These are phyloP conservation scores for Tenebrosternarchus preto DNA, from an alignment of 2,113 vertebrate species.

Conservation along the genomic window DNA sequence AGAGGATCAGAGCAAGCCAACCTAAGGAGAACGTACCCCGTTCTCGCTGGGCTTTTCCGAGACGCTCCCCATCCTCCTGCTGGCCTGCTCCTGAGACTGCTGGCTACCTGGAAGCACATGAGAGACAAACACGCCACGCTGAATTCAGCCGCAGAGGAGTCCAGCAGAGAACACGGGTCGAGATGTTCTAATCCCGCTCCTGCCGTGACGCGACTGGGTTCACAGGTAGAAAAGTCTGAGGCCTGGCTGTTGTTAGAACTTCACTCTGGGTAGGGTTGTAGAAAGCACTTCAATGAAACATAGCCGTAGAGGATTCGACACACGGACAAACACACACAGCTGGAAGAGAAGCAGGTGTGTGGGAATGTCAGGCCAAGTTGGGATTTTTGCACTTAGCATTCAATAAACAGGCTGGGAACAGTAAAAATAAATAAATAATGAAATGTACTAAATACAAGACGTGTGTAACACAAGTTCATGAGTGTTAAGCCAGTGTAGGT, in stretches of 20 bases:
- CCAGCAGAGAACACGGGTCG: not conserved
- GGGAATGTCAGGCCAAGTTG: no score
- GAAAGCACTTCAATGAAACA: no score
- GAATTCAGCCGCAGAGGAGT: not conserved
- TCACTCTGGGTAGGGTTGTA: not conserved
- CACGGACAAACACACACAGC: no score
- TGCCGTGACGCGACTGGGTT: no score
- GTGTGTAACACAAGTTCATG: not conserved
- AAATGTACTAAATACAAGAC: no score
- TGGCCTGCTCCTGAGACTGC: conserved; percentile 83
- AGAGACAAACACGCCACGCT: not conserved
- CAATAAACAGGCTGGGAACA: no score
- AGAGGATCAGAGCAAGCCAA: no score
- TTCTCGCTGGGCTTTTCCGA: conserved; percentile 89
- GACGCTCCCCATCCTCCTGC: conserved; percentile 79
- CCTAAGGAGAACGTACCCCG: conserved; percentile 77
- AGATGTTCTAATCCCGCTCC: not conserved
- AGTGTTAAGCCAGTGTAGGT: not conserved
- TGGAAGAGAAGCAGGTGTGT: no score
- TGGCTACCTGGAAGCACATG: conserved; percentile 78
- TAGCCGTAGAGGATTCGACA: no score
- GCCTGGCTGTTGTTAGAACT: not conserved
- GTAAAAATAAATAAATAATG: no score
- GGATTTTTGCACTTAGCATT: no score
- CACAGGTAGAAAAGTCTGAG: not conserved